Percentiles rank a stretch among this genome's conserved stretches.
Conservation (phyloP, 2,888 invertebrate species). For the Endotricha flammealis region DNA sequence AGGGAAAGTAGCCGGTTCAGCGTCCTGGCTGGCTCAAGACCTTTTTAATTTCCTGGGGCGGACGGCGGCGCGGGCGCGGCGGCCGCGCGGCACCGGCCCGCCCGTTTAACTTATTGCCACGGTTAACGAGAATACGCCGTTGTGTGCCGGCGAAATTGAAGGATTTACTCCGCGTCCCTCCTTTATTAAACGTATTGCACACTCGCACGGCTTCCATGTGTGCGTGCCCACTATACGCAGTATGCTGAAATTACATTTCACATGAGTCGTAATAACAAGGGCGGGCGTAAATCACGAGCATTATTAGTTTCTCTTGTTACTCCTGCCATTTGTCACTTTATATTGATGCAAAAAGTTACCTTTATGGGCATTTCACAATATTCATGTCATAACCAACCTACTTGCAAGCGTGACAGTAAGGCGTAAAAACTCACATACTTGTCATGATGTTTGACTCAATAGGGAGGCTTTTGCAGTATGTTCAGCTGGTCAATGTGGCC, state of each 20-base stretch:
- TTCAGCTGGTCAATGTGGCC: too few species aligned
- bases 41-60: constrained; percentile 66
- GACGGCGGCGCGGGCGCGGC: constrained; percentile 29
- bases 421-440: too few species aligned
- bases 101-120: constrained; percentile 78
- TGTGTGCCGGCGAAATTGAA: constrained; percentile 77
- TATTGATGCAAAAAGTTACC: constrained; percentile 51
- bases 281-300: constrained; percentile 75
- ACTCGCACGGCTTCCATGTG: constrained; percentile 44
- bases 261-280: constrained; percentile 78
- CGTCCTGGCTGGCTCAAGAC: constrained; percentile 49
- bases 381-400: too few species aligned
- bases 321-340: constrained; percentile 65
- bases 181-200: constrained; percentile 78
- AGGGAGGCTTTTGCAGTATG: too few species aligned
- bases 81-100: constrained; percentile 41
- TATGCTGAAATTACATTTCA: constrained; percentile 77
- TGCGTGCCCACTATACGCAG: constrained; percentile 57
- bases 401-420: too few species aligned
- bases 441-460: too few species aligned
- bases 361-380: constrained; percentile 21
- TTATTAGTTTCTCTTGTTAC: constrained; percentile 76
- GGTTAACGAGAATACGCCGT: constrained; percentile 77
- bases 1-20: constrained; percentile 20
- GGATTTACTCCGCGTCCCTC: constrained; percentile 78